Evolutionary conservation across 1,140 invertebrate species (phyloP).

Genomic region (Eufriesea mexicana): DNA sequence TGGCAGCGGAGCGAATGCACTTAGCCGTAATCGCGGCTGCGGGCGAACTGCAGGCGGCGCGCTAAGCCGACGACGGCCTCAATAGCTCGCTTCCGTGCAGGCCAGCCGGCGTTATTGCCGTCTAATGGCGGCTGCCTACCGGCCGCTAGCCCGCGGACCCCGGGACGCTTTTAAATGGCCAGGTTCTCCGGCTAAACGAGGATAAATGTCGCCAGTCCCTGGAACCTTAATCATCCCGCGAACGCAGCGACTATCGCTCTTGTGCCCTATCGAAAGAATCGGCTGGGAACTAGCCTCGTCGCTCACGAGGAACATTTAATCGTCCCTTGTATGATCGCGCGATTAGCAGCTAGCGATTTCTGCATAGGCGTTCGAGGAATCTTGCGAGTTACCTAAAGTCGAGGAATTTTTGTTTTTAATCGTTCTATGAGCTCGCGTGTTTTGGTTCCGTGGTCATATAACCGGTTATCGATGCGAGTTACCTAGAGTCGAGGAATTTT

Average conservation of each 20-base stretch:
- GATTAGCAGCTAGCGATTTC: too few species aligned
- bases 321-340: too few species aligned
- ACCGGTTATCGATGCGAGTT: too few species aligned
- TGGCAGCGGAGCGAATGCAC: conserved; percentile 62
- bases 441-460: too few species aligned
- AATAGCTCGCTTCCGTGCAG: conserved; percentile 69
- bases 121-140: conserved; percentile 61
- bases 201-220: conserved; percentile 28
- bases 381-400: too few species aligned
- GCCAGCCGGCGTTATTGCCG: conserved; percentile 59
- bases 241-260: neutral
- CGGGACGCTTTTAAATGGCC: conserved; percentile 34
- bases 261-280: too few species aligned
- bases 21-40: conserved; percentile 67
- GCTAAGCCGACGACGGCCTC: conserved; percentile 69
- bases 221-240: conserved; percentile 18
- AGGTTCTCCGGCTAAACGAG: conserved; percentile 38
- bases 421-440: too few species aligned
- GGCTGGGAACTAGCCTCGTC: too few species aligned
- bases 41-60: conserved; percentile 58
- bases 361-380: too few species aligned
- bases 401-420: too few species aligned
- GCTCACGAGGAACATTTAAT: too few species aligned
- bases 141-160: conserved; percentile 25
- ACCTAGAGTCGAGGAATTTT: too few species aligned